Evolutionary conservation across 2,888 invertebrate species (phyloP).

Genomic region (Drosophila stalkeri): DNA sequence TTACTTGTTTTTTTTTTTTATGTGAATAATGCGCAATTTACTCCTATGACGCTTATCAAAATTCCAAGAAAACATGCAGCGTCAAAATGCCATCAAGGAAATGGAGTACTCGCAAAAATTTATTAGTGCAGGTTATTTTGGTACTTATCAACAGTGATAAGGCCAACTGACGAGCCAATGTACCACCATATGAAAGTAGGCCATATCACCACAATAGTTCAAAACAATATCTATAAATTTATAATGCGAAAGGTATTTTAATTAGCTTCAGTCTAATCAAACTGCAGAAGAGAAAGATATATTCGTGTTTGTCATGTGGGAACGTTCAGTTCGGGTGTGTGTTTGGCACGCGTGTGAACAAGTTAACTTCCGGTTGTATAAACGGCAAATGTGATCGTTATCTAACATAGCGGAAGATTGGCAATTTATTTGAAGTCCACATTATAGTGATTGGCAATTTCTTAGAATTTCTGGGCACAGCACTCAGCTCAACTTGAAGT

Average conservation of each 20-base stretch:
- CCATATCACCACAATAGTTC: neutral
- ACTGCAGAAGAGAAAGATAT: neutral
- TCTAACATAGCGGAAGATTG: slow-evolving; percentile 42
- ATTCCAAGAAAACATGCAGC: slow-evolving; percentile 52
- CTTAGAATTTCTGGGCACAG: slow-evolving; percentile 12
- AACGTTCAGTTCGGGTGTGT: slow-evolving; percentile 11
- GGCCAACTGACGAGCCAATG: neutral
- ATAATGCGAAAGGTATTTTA: neutral
- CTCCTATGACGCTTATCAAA: slow-evolving; percentile 56
- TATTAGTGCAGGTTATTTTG: slow-evolving; percentile 76
- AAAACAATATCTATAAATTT: neutral
- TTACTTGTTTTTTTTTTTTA: slow-evolving; percentile 1
- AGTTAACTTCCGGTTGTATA: slow-evolving; percentile 34
- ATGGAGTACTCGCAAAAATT: slow-evolving; percentile 56
- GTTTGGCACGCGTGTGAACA: slow-evolving; percentile 50
- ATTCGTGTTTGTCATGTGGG: neutral
- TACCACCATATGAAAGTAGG: slow-evolving; percentile 14
- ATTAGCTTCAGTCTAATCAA: neutral
- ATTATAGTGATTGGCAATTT: slow-evolving; percentile 41
- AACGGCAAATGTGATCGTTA: slow-evolving; percentile 34
- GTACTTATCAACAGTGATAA: slow-evolving; percentile 61
- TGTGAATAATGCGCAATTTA: slow-evolving; percentile 19
- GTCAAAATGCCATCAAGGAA: slow-evolving; percentile 30
- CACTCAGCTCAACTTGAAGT: slow-evolving; percentile 2
- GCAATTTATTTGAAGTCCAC: slow-evolving; percentile 38